Conservation (phyloP, 2,113 vertebrate species). For the Oreochromis aureus region DNA sequence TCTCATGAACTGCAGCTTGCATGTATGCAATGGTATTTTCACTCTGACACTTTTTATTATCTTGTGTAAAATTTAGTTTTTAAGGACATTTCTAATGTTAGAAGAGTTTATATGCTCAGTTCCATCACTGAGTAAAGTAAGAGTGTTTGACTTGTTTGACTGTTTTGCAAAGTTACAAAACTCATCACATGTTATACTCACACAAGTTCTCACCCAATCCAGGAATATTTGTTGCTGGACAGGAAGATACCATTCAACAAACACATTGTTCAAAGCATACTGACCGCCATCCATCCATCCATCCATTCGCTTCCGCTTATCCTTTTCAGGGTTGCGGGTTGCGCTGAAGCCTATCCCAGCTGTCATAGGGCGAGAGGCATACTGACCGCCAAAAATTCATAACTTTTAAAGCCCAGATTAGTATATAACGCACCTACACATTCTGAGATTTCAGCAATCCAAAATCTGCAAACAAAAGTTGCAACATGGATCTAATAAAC, state of each 20-base stretch:
- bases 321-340: no score
- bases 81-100: not conserved
- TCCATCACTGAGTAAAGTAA: not conserved
- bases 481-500: not conserved
- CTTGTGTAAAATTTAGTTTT: no score
- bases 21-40: not conserved
- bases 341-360: no score
- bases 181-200: not conserved
- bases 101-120: not conserved
- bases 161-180: not conserved
- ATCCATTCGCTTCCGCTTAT: no score
- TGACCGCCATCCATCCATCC: not conserved
- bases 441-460: not conserved
- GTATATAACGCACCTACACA: not conserved
- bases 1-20: not conserved
- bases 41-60: no score
- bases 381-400: not conserved
- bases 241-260: not conserved
- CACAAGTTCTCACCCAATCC: not conserved
- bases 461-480: not conserved
- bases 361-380: not conserved
- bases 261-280: not conserved
- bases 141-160: not conserved
- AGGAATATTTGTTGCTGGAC: not conserved
- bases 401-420: not conserved